Evolutionary conservation across 2,113 vertebrate species (phyloP).

Genomic region (Hemiscyllium ocellatum): DNA sequence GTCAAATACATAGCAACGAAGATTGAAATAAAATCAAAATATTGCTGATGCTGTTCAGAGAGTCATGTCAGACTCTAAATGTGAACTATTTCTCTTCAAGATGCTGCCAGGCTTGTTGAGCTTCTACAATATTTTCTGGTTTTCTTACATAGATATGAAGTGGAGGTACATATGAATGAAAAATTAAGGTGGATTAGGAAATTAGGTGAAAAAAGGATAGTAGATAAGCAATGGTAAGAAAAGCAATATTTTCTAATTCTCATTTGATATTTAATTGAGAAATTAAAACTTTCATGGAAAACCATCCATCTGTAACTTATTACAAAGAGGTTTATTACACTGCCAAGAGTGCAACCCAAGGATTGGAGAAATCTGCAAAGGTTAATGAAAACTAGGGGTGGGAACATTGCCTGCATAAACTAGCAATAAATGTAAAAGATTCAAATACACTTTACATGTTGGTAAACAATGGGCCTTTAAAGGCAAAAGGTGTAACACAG

Average conservation of each 20-base stretch:
- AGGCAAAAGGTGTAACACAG: not conserved
- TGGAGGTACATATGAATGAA: not conserved
- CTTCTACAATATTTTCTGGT: too few species aligned
- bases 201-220: not conserved
- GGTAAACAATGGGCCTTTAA: not conserved
- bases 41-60: too few species aligned
- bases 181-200: not conserved
- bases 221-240: not conserved
- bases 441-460: not conserved
- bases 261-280: not conserved
- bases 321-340: not conserved
- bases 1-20: too few species aligned
- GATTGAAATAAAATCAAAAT: too few species aligned
- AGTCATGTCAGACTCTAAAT: too few species aligned
- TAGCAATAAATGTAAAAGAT: not conserved
- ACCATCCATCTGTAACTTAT: not conserved
- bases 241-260: not conserved
- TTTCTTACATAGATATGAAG: not conserved
- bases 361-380: not conserved
- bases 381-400: not conserved
- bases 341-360: not conserved
- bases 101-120: too few species aligned
- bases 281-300: not conserved
- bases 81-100: too few species aligned
- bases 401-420: not conserved